phyloP scores from a whole-genome alignment of 2,113 vertebrate genomes.

The Eulacestoma nigropectus region DNA sequence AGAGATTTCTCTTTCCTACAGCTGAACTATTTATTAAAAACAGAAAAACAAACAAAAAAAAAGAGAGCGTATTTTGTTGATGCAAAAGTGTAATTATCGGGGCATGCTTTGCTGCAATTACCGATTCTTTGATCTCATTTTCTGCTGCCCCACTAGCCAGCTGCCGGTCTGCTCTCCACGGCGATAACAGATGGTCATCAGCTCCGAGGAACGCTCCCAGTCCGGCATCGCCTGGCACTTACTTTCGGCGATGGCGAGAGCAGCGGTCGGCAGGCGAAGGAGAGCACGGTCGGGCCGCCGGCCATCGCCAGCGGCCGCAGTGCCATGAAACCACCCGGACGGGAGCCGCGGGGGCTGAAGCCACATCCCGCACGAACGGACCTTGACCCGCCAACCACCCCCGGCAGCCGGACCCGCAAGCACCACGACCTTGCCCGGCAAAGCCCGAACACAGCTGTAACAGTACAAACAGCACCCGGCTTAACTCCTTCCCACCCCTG shows the following conservation, averaged over 20 bases:
- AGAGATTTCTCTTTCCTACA: neutral
- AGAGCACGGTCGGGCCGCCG: neutral
- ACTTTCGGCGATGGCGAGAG: neutral
- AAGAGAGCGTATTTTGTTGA: neutral
- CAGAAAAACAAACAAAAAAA: too few relatives aligned
- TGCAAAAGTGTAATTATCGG: neutral
- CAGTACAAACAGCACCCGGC: fast-evolving
- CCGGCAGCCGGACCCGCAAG: neutral
- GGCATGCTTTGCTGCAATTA: neutral
- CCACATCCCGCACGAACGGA: neutral
- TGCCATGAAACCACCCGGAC: neutral
- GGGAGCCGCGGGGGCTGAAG: neutral
- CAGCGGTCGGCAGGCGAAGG: neutral
- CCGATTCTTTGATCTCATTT: neutral
- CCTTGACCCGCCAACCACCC: neutral
- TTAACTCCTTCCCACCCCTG: neutral
- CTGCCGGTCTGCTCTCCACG: neutral
- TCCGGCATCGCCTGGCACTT: neutral
- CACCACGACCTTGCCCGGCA: neutral
- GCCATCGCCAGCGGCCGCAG: neutral
- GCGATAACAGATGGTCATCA: neutral
- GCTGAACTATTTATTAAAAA: neutral
- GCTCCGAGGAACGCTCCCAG: neutral
- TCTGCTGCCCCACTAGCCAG: neutral
- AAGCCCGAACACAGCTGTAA: neutral